These are phyloP conservation scores for Turritopsis rubra DNA, from an alignment of 30 jellyfish, hydroid and myxozoan genomes.

Conservation along the genomic window DNA sequence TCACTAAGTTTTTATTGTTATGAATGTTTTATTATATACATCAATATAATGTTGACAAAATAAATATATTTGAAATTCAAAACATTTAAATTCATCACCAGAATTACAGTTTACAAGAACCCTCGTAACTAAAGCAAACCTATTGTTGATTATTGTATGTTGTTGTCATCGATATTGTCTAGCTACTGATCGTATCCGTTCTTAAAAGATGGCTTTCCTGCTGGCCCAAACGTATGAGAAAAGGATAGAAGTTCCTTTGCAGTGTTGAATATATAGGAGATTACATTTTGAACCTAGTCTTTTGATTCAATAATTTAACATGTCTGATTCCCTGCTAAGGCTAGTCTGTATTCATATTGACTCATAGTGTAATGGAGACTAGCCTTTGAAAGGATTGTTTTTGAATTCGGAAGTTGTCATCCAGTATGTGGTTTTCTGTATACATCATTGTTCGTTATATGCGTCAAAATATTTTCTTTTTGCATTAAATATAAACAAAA, in stretches of 20 bases:
- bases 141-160: background rate
- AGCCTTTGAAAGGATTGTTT: no score
- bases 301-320: background rate
- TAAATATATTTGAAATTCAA: background rate
- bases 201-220: background rate
- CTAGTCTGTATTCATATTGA: background rate
- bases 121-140: background rate
- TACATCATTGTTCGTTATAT: background rate
- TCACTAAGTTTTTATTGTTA: background rate
- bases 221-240: background rate
- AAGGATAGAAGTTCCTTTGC: background rate
- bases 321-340: background rate
- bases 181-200: background rate
- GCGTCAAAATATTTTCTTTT: background rate
- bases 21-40: no score
- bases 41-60: background rate
- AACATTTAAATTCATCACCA: background rate
- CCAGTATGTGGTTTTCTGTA: background rate
- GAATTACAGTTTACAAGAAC: background rate
- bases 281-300: background rate
- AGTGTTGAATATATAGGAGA: no score
- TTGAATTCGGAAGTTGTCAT: background rate
- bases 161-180: background rate
- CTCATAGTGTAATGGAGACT: background rate
- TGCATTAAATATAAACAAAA: background rate